Conservation (phyloP, 2,113 vertebrate genomes). For the Ranitomeya variabilis region DNA sequence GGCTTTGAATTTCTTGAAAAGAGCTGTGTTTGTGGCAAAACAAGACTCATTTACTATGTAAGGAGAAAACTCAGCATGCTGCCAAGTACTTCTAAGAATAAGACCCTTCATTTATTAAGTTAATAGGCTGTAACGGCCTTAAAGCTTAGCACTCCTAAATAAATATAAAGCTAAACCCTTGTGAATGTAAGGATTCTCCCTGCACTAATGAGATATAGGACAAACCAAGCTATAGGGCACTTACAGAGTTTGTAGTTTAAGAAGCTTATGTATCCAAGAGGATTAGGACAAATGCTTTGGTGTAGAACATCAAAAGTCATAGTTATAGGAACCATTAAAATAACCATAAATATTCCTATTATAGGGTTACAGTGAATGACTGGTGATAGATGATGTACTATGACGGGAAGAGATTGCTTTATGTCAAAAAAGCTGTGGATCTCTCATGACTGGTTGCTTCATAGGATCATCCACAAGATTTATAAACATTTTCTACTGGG, state of each 20-base stretch:
- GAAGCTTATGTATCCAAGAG: slow-evolving; percentile 39
- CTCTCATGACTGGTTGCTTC: too few species aligned
- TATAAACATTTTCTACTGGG: too few species aligned
- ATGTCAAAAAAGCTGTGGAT: not conserved
- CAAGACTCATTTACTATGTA: slow-evolving; percentile 22
- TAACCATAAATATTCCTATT: not conserved
- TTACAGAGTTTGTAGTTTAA: slow-evolving; percentile 33
- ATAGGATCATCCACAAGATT: too few species aligned
- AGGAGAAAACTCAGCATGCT: slow-evolving; percentile 25
- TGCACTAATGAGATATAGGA: slow-evolving; percentile 41
- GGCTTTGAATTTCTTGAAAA: slow-evolving; percentile 2
- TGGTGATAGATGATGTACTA: not conserved
- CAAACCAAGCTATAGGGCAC: slow-evolving; percentile 38
- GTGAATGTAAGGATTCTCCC: slow-evolving; percentile 38
- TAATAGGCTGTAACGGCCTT: slow-evolving; percentile 45
- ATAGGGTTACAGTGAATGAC: not conserved
- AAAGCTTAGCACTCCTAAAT: slow-evolving; percentile 45
- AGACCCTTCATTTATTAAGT: slow-evolving; percentile 39
- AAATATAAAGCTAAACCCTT: slow-evolving; percentile 38
- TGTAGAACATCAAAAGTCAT: slow-evolving; percentile 33
- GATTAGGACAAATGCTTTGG: slow-evolving; percentile 31
- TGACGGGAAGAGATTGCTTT: not conserved
- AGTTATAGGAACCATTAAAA: not conserved
- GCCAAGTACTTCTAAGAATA: slow-evolving; percentile 20
- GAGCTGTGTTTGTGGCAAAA: slow-evolving; percentile 8